phyloP scores from a whole-genome alignment of 1,140 invertebrate genomes.

The Delia radicum region DNA sequence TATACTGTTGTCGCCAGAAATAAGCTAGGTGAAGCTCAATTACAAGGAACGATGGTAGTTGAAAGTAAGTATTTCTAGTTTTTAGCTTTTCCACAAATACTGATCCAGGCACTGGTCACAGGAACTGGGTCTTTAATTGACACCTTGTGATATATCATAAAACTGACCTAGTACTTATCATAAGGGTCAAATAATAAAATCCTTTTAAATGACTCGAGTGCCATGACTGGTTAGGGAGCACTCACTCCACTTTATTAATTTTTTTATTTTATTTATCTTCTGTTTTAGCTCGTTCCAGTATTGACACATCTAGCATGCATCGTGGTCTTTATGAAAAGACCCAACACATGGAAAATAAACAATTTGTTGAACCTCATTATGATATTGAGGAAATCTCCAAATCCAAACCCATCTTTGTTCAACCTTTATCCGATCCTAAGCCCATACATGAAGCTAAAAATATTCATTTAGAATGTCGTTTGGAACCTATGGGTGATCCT shows the following conservation, averaged over 20 bases:
- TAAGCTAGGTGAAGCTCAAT: conserved; percentile 78
- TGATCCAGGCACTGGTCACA: no score
- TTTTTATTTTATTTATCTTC: not conserved
- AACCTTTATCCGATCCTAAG: conserved; percentile 77
- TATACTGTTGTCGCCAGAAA: conserved; percentile 90
- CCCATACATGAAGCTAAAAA: conserved; percentile 88
- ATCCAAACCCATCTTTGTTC: conserved; percentile 87
- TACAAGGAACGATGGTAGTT: conserved; percentile 79
- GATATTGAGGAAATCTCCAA: conserved; percentile 91
- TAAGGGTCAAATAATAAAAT: no score
- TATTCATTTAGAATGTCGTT: conserved; percentile 84
- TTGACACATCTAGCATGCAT: conserved; percentile 88
- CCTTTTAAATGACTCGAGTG: no score
- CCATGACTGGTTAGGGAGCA: no score
- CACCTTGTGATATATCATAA: no score
- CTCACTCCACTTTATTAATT: no score
- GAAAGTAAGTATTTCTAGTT: conserved; percentile 81
- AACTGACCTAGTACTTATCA: no score
- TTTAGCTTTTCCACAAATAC: no score
- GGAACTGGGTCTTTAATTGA: conserved; percentile 10
- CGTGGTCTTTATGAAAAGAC: conserved; percentile 83
- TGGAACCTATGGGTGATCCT: conserved; percentile 94
- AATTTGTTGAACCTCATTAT: conserved; percentile 83
- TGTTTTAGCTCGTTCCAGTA: conserved; percentile 73
- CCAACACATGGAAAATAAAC: conserved; percentile 79